phyloP scores from a whole-genome alignment of 2,888 invertebrate genomes.

The Seira ritae region DNA sequence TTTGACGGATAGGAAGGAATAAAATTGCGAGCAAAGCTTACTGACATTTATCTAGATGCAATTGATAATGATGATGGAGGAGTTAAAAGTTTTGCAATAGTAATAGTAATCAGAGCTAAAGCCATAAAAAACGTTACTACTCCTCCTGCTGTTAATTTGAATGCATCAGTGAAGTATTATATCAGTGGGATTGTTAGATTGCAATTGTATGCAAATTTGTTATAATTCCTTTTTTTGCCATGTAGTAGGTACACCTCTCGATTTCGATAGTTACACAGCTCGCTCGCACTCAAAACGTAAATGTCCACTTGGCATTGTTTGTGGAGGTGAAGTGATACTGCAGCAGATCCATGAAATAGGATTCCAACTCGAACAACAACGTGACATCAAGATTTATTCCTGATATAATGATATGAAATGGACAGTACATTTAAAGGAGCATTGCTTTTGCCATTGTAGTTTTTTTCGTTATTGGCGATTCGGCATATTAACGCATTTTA shows the following conservation, averaged over 20 bases:
- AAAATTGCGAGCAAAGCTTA: no score
- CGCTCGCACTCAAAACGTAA: conserved; percentile 23
- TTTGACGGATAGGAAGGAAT: no score
- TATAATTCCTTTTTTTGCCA: conserved; percentile 18
- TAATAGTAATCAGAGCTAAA: background rate
- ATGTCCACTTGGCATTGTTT: conserved; percentile 22
- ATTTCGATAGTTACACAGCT: conserved; percentile 21
- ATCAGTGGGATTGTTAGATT: conserved; percentile 13
- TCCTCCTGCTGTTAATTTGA: background rate
- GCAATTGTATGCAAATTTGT: conserved; percentile 62
- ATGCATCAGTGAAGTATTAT: background rate
- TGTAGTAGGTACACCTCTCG: background rate
- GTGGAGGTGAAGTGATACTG: background rate
- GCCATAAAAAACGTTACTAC: background rate
- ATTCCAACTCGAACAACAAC: background rate
- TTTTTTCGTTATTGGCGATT: conserved; percentile 29
- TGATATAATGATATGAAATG: background rate
- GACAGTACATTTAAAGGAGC: background rate
- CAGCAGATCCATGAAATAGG: conserved; percentile 2
- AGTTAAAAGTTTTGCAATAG: background rate
- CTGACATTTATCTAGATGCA: no score
- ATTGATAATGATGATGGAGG: background rate
- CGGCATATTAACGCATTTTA: conserved; percentile 50
- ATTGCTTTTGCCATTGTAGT: background rate
- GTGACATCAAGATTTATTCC: background rate